Evolutionary conservation across 2,888 invertebrate species (phyloP).

Genomic region (Aromia moschata): DNA sequence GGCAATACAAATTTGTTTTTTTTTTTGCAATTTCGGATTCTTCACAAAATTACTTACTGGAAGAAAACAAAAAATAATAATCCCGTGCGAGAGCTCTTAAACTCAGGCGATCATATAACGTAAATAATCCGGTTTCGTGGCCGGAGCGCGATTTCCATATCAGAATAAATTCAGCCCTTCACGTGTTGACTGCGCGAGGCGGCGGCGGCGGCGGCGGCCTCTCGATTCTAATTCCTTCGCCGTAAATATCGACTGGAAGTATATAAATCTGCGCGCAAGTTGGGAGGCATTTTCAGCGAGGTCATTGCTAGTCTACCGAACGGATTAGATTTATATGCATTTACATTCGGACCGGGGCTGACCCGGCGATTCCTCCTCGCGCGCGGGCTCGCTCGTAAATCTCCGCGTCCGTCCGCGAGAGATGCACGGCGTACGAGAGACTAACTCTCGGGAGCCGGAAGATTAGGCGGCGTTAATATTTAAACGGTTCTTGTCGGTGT

Average conservation of each 20-base stretch:
- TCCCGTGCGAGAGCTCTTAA: too few species aligned
- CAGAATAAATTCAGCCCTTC: slow-evolving; percentile 32
- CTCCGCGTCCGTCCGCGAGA: slow-evolving; percentile 13
- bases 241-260: slow-evolving; percentile 46
- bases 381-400: slow-evolving; percentile 16
- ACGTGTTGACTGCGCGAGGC: slow-evolving; percentile 30
- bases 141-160: slow-evolving; percentile 32
- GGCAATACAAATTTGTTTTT: too few species aligned
- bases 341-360: slow-evolving; percentile 37
- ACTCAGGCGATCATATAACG: too few species aligned
- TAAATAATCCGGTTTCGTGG: slow-evolving; percentile 23
- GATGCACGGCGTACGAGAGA: slow-evolving; percentile 17
- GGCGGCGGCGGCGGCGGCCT: too few species aligned
- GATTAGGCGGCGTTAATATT: slow-evolving; percentile 7
- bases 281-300: slow-evolving; percentile 45
- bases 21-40: too few species aligned
- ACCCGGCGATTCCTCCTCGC: slow-evolving; percentile 35
- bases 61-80: too few species aligned
- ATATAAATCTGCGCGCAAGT: slow-evolving; percentile 47
- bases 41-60: too few species aligned
- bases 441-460: slow-evolving; percentile 6
- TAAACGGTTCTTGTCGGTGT: too few species aligned
- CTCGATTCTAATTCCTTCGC: slow-evolving; percentile 35
- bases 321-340: slow-evolving; percentile 42
- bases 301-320: slow-evolving; percentile 37